Base-by-base conservation (phyloP, 2,113 vertebrate genomes). In the Puffinus mauretanicus region DNA sequence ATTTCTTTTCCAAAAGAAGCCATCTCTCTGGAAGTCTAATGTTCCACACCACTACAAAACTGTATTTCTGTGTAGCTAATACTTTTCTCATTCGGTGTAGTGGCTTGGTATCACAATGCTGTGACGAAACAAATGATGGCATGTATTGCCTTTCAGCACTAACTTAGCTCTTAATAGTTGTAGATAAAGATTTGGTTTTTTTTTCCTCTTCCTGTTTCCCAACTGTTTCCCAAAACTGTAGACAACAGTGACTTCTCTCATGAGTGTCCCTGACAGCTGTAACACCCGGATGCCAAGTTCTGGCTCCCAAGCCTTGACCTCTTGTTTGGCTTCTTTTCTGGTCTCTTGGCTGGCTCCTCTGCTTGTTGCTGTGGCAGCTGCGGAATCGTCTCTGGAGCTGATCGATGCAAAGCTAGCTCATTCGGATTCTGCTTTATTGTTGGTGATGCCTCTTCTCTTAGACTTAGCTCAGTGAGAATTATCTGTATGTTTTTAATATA, bases 221-320 rank as follows among this genome's bases (percentile, higher is more conserved):
- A 79, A 20, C 54, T 85, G 72, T 94, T 95, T 88, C 44, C 60
- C 70, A 91, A 88, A 66, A 42, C 60, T 83, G 6, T 34, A 71
- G 61, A 82, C 73, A 89, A 85, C 90, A 92, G 76, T 76, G 69
- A 49, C 58, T 86, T 76, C 65, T 92, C 52, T 96, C 81, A 49
- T 87, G 62, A 94, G 51, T 52, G 30, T 79, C 46, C 36, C 40
- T 79, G 91, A 78, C 94, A 97, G 93, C 90, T 95, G 87, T 93
- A 82, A 65, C 80, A 84, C 62, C 66, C 5, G 5, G 51, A 82
- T 95, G 94, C 94, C 96, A 96, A 95, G 62, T 94, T 79, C 82
- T 94, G 90, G 57, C 71, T 95, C 8, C 1, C 49, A 87, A 71
- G 60, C 64, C 80, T 85, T 94, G 77, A 80, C 66, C 58, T 88